Evolutionary conservation across 1,140 invertebrate genomes (phyloP).

Genomic region (Carcinoscorpius rotundicauda): DNA sequence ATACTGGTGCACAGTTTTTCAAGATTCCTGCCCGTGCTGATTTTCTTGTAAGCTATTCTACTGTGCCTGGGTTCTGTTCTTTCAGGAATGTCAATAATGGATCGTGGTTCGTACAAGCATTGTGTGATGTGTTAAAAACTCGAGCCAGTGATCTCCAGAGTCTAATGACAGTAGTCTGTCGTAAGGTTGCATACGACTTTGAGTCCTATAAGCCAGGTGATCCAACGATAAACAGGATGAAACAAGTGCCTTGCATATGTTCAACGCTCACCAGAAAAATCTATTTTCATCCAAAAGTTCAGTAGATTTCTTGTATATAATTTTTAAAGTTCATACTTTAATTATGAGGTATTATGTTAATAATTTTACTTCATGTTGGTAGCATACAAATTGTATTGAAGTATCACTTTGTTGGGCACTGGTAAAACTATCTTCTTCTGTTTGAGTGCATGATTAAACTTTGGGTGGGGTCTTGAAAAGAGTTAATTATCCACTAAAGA

Average conservation of each 20-base stretch:
- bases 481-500: too few species aligned
- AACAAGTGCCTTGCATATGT: constrained; percentile 88
- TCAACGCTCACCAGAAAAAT: constrained; percentile 77
- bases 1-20: constrained; percentile 35
- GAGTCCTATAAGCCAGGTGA: constrained; percentile 36
- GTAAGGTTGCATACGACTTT: constrained; percentile 39
- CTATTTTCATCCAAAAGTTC: constrained; percentile 28
- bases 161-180: constrained; percentile 76
- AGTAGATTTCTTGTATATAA: too few species aligned
- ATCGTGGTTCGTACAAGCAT: constrained; percentile 84
- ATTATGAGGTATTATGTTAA: too few species aligned
- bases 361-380: too few species aligned
- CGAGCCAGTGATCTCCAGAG: constrained; percentile 69
- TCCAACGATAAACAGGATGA: constrained; percentile 73
- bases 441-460: too few species aligned
- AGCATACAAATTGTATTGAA: too few species aligned
- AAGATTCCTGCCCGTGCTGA: constrained; percentile 86
- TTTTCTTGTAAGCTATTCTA: constrained; percentile 87
- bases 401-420: too few species aligned
- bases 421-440: too few species aligned
- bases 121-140: constrained; percentile 61
- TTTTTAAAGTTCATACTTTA: too few species aligned
- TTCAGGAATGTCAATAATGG: constrained; percentile 85
- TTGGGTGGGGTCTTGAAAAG: too few species aligned
- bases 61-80: constrained; percentile 82